Base-by-base conservation (phyloP, 2,888 invertebrate species). In the Meganola albula region DNA sequence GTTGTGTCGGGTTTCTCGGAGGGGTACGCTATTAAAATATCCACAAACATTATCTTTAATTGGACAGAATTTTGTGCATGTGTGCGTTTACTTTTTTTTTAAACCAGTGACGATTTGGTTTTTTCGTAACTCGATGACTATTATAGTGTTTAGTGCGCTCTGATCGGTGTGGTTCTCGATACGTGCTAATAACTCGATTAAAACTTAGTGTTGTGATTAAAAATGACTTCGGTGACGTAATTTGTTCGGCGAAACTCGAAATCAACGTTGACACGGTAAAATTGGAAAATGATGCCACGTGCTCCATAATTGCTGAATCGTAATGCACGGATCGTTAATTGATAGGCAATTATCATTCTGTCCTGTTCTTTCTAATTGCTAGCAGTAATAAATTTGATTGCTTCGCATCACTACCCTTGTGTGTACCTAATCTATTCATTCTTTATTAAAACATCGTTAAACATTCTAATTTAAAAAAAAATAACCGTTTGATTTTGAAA, bases 21-120 rank as follows among this genome's bases (percentile, higher is more conserved):
- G 84, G 85, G 85, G 82, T 71, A 73, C 79, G 76, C 79, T 83
- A 85, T 85, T 85, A 85, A 84, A 85, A 85, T 83, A 82, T 84
- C 83, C 75, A 80, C 83, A 83, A 83, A 83, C 83, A 85, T 85
- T 85, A 85, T 74, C 83, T 83, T 82, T 85, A 85, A 85, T 85
- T 85, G 85, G 83, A 76, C 82, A 74, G 79, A 73, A 68, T 74
- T 83, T 78, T 82, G 84, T 80, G 82, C 73, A 63, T 74, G 85
- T 85, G 85, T 83, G 84, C 71, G 82, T 80, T 35, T 40, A 53
- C 48, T 74, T 77, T 83, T 82, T 78, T 76, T 70, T 45, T 51
- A 40, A 51, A 49, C 58, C 64, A 65, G 78, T 78, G 78, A 78
- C 79, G 73, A 68, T 73, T 71, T 68, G 48, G 71, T 82, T 83